Evolutionary conservation across 1,140 invertebrate species (phyloP).

Genomic region (Hycleus cichorii): DNA sequence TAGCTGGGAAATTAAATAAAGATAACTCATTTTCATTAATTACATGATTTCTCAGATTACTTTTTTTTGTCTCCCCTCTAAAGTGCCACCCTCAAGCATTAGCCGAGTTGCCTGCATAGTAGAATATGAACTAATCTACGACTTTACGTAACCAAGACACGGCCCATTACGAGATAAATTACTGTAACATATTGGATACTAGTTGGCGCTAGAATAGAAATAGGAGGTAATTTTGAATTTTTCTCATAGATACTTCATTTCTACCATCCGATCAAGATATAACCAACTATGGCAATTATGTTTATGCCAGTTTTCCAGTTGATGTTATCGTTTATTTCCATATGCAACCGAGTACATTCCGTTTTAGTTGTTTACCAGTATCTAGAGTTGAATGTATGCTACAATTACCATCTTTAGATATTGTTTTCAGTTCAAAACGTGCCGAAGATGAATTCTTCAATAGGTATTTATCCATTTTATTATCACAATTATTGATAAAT

Average conservation of each 20-base stretch:
- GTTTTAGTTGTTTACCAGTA: conserved; percentile 91
- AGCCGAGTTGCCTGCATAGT: no score
- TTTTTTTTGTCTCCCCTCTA: no score
- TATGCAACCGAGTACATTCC: conserved; percentile 93
- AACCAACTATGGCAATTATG: conserved; percentile 64
- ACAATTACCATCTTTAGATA: conserved; percentile 89
- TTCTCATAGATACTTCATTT: conserved; percentile 29
- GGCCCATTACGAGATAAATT: no score
- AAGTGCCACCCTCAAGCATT: no score
- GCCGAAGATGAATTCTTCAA: conserved; percentile 58
- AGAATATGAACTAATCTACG: no score
- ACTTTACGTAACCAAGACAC: no score
- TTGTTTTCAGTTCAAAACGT: conserved; percentile 86
- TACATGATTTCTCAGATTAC: no score
- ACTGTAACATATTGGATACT: no score
- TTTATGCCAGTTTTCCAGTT: conserved; percentile 91
- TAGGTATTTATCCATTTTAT: conserved; percentile 31
- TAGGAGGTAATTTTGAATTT: background rate
- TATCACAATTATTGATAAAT: background rate
- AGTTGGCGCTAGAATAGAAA: background rate
- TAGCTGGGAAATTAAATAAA: no score
- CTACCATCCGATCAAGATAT: conserved; percentile 46
- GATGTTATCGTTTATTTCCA: conserved; percentile 98
- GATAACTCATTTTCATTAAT: no score
- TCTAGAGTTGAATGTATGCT: conserved; percentile 95